phyloP scores from a whole-genome alignment of 2,113 vertebrate genomes.

The Leiothrix lutea region DNA sequence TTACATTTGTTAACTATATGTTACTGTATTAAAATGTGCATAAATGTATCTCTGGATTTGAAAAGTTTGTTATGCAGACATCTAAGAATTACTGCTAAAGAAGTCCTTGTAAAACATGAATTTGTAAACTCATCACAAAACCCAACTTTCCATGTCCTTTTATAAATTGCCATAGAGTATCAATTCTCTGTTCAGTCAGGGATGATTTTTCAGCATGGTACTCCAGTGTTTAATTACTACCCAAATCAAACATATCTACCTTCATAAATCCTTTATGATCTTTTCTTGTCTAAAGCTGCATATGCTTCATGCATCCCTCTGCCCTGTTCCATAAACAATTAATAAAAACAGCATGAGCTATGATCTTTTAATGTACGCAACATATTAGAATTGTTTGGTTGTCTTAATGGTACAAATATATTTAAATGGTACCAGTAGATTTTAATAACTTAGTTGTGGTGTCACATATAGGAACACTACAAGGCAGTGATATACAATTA shows the following conservation, averaged over 20 bases:
- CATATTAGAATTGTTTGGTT: background rate
- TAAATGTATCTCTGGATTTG: background rate
- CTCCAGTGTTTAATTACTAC: background rate
- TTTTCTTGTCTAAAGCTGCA: background rate
- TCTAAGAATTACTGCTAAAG: background rate
- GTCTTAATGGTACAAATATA: background rate
- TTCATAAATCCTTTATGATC: conserved; percentile 28
- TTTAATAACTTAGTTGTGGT: background rate
- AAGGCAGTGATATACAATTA: background rate
- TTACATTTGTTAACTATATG: background rate
- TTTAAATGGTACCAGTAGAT: background rate
- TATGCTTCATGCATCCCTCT: background rate
- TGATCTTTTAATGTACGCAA: background rate
- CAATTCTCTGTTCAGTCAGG: background rate
- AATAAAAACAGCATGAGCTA: conserved; percentile 10
- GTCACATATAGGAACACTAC: background rate
- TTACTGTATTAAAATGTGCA: background rate
- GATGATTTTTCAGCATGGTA: background rate
- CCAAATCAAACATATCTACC: background rate
- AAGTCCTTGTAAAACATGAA: background rate
- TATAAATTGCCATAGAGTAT: background rate
- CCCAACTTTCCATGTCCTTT: background rate
- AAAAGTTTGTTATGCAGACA: background rate
- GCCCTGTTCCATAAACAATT: conserved; percentile 14
- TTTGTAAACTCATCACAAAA: background rate